These are phyloP conservation scores for Ataeniobius toweri DNA, from an alignment of 2,797 vertebrate species.

Conservation along the genomic window DNA sequence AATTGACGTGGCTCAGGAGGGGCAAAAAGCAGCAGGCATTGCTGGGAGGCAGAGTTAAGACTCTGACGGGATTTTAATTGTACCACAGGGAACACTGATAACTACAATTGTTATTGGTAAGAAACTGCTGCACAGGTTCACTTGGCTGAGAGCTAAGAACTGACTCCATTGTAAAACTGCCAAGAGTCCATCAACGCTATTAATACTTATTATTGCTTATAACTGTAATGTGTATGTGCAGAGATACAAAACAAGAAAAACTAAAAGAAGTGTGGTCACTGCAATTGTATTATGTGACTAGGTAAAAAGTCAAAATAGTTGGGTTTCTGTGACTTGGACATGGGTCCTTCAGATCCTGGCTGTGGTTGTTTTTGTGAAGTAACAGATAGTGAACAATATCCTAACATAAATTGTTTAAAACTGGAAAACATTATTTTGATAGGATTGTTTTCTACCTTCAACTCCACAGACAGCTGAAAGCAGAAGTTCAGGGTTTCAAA, in stretches of 20 bases:
- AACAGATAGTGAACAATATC: no score
- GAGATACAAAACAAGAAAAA: slow-evolving; percentile 21
- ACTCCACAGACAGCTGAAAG: not conserved
- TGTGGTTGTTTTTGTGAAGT: not conserved
- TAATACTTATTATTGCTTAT: not conserved
- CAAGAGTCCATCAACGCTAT: slow-evolving; percentile 1
- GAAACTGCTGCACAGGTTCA: slow-evolving; percentile 67
- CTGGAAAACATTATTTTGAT: not conserved
- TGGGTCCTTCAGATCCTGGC: slow-evolving; percentile 27
- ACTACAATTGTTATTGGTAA: slow-evolving; percentile 82
- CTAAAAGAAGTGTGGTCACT: slow-evolving; percentile 30
- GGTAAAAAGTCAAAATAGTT: slow-evolving; percentile 50
- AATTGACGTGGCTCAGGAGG: slow-evolving; percentile 79
- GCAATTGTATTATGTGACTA: slow-evolving; percentile 18
- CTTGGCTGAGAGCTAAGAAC: slow-evolving; percentile 58
- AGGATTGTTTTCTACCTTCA: not conserved
- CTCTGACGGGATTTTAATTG: slow-evolving; percentile 84
- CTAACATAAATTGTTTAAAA: not conserved
- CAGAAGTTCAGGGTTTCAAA: not conserved
- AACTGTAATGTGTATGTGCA: slow-evolving; percentile 2
- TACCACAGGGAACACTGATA: slow-evolving; percentile 78
- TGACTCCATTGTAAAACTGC: slow-evolving; percentile 33
- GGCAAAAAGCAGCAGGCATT: slow-evolving; percentile 81
- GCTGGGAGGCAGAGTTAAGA: slow-evolving; percentile 81
- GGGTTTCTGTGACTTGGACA: slow-evolving; percentile 44